Percentiles rank a stretch among this genome's conserved stretches.
These are phyloP conservation scores for Muscicapa comitata DNA, from an alignment of 2,797 vertebrate genomes.

Conservation along the genomic window DNA sequence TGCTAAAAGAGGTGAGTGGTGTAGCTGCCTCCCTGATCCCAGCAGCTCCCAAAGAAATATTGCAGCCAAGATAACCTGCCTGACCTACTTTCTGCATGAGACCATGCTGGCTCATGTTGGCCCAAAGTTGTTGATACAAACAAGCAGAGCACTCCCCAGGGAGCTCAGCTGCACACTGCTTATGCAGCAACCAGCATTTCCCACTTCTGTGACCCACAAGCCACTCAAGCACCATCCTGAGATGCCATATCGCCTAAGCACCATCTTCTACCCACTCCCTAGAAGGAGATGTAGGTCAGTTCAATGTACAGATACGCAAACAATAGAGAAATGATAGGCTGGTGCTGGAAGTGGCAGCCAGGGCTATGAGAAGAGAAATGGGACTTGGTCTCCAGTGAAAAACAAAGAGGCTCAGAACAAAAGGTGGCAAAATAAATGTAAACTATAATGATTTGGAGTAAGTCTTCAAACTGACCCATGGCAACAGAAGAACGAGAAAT, in stretches of 20 bases:
- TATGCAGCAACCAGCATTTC: background rate
- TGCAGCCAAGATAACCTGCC: background rate
- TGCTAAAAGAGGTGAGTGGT: background rate
- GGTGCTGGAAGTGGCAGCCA: background rate
- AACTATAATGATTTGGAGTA: background rate
- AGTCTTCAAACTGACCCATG: background rate
- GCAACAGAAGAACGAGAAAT: background rate
- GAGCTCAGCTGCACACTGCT: background rate
- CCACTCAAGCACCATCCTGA: background rate
- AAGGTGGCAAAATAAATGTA: background rate
- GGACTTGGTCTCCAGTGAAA: background rate
- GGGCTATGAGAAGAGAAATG: background rate
- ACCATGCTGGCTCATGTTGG: accelerated
- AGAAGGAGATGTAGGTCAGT: background rate
- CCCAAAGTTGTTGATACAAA: background rate
- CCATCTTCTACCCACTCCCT: background rate
- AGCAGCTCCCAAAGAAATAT: background rate
- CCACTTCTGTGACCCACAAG: background rate
- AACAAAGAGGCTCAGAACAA: background rate
- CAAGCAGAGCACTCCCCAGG: background rate
- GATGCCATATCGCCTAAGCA: background rate
- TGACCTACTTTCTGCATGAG: background rate
- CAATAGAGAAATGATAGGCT: background rate
- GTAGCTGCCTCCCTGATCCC: background rate
- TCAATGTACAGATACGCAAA: background rate